Evolutionary conservation across 2,113 vertebrate species (phyloP).

Genomic region (Baryphthengus martii): DNA sequence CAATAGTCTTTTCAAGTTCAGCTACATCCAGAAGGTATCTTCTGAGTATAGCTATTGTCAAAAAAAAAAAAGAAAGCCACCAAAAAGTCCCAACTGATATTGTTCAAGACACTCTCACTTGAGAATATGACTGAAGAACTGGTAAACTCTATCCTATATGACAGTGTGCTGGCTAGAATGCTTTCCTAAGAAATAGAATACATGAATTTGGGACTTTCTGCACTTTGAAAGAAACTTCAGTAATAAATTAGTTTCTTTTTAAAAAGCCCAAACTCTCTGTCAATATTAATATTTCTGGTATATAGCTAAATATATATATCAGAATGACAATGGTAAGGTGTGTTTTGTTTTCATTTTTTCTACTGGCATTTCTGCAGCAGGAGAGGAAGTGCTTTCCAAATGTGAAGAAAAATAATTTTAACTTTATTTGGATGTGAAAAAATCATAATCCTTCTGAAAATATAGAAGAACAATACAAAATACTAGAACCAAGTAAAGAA

Average conservation of each 20-base stretch:
- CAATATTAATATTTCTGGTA: not conserved
- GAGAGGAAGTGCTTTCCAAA: not conserved
- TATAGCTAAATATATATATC: not conserved
- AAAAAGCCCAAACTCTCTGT: not conserved
- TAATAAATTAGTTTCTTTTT: not conserved
- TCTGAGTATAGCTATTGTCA: not conserved
- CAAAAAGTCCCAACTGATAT: rapidly evolving
- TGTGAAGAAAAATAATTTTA: not conserved
- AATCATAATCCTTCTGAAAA: not conserved
- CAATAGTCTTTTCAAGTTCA: not conserved
- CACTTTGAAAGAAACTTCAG: not conserved
- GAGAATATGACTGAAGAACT: not conserved
- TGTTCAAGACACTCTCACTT: not conserved
- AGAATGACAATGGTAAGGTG: not conserved
- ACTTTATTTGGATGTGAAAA: not conserved
- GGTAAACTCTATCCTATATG: not conserved
- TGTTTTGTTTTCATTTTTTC: not conserved
- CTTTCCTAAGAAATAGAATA: not conserved
- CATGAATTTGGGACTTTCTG: not conserved
- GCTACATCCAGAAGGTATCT: not conserved
- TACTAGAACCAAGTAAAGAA: not conserved
- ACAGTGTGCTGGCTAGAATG: not conserved
- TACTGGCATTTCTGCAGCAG: not conserved
- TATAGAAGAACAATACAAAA: not conserved
- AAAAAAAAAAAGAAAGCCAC: not conserved